Percentiles rank a stretch among this genome's conserved stretches.
Conservation (phyloP, 2,797 vertebrate species). For the Acropternis orthonyx region DNA sequence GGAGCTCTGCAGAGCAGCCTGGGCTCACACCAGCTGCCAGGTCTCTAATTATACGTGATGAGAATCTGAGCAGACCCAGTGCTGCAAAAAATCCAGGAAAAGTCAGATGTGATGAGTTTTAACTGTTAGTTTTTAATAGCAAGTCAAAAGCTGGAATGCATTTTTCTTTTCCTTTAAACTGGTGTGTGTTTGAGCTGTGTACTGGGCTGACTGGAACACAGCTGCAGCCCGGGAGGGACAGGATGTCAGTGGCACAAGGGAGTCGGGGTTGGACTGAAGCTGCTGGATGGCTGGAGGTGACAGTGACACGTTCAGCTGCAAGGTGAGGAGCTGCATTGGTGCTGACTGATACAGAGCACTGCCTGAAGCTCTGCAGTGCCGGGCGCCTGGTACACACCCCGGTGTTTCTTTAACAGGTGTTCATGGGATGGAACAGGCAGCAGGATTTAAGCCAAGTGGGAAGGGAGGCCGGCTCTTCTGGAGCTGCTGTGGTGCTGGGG, state of each 20-base stretch:
- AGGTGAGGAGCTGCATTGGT: not conserved
- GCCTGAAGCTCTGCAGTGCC: not conserved
- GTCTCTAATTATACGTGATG: fast-evolving
- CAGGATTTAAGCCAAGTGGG: fast-evolving
- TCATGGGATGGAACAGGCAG: fast-evolving
- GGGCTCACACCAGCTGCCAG: fast-evolving
- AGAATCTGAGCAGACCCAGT: not conserved
- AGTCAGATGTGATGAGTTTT: fast-evolving
- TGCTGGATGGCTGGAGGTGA: fast-evolving
- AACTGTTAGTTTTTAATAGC: not conserved
- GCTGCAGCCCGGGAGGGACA: not conserved
- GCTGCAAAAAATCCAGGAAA: not conserved
- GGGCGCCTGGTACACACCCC: fast-evolving
- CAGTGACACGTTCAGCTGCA: not conserved
- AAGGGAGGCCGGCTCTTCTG: not conserved
- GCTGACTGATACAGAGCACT: fast-evolving
- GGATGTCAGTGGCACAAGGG: fast-evolving
- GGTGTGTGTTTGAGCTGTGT: not conserved
- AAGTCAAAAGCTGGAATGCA: not conserved
- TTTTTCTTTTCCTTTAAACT: not conserved
- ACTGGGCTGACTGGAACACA: not conserved
- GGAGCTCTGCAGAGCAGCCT: not conserved
- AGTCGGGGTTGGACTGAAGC: fast-evolving
- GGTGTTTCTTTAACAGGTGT: fast-evolving
- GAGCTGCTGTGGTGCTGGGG: not conserved